Evolutionary conservation across 2,888 invertebrate genomes (phyloP), one percentile per base, ranked within the genome.

Genomic region (Drosophila atripex): DNA sequence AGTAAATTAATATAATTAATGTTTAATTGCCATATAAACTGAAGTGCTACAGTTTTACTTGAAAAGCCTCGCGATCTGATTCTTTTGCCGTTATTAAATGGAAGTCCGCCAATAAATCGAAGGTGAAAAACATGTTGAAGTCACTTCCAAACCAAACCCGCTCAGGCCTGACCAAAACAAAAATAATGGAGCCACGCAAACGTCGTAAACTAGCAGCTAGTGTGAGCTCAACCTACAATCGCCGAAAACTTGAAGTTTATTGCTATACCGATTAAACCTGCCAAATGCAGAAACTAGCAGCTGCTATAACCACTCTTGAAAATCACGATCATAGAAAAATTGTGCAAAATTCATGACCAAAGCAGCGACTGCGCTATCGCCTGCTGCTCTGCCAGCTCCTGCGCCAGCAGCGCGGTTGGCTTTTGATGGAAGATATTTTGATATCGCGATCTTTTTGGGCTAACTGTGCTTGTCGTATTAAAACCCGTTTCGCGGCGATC

Each of bases 211-310:
- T 49, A 51, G 32, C 50, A 51, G 18, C 39, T 41, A 9, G 56
- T 51, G 68, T 51, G 39, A 14, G 39, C 14, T 66, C 53, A 71
- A 65, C 70, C 66, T 57, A 78, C 75, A 77, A 72, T 79, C 77
- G 55, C 71, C 55, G 47, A 70, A 69, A 79, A 80, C 71, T 66
- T 85, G 86, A 82, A 82, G 86, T 82, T 82, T 82, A 87, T 85
- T 82, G 82, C 88, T 87, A 78, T 50, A 71, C 61, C 86, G 63
- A 76, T 87, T 82, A 76, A 85, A 59, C 18, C 21, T 28, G 43
- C 61, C 63, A 68, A 65, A 68, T 68, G 49, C 54, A 56, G 63
- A 71, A 63, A 70, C 70, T 54, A 38, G 54, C 63, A 50, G 38
- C 41, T 16, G 55, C 65, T 45, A 43, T 21, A 43, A 35, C 35